These are phyloP conservation scores for Drosophila pallidifrons DNA, from an alignment of 1,140 invertebrate species.

Conservation along the genomic window DNA sequence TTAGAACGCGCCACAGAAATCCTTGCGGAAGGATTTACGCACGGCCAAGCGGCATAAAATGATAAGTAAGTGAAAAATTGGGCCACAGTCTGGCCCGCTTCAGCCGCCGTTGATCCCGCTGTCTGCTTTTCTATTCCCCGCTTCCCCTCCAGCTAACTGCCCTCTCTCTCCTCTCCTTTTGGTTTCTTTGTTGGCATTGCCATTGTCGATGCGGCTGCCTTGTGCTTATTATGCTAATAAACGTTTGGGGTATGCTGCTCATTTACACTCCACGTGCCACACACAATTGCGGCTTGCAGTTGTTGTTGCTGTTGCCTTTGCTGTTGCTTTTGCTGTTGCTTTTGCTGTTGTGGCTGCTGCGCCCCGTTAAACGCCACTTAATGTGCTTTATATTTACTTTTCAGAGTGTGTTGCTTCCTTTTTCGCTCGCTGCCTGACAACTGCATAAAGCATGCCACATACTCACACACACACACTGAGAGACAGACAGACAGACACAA, in stretches of 20 bases:
- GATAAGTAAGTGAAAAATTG: constrained; percentile 72
- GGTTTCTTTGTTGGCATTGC: background rate
- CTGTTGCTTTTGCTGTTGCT: constrained; percentile 37
- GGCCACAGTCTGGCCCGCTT: background rate
- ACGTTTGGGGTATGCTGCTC: constrained; percentile 37
- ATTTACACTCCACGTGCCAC: constrained; percentile 46
- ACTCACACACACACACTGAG: background rate
- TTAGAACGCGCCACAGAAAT: constrained; percentile 52
- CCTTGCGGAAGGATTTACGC: constrained; percentile 69
- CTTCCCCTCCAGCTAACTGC: background rate
- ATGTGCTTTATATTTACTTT: constrained; percentile 80
- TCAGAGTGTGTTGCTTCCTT: constrained; percentile 9
- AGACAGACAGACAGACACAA: background rate
- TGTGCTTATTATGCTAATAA: constrained; percentile 62
- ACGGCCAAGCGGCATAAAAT: constrained; percentile 79
- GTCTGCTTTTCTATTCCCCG: too few relatives aligned
- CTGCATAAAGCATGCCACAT: constrained; percentile 34
- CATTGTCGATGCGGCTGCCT: constrained; percentile 24
- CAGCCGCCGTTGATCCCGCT: too few relatives aligned
- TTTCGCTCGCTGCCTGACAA: constrained; percentile 34
- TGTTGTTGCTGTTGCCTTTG: constrained; percentile 19
- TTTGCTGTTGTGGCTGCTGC: constrained; percentile 60
- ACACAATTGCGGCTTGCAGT: constrained; percentile 16
- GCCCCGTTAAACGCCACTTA: constrained; percentile 78
- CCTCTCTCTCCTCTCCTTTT: background rate